Base-by-base conservation (phyloP, 2,113 vertebrate species). In the Coturnix japonica region DNA sequence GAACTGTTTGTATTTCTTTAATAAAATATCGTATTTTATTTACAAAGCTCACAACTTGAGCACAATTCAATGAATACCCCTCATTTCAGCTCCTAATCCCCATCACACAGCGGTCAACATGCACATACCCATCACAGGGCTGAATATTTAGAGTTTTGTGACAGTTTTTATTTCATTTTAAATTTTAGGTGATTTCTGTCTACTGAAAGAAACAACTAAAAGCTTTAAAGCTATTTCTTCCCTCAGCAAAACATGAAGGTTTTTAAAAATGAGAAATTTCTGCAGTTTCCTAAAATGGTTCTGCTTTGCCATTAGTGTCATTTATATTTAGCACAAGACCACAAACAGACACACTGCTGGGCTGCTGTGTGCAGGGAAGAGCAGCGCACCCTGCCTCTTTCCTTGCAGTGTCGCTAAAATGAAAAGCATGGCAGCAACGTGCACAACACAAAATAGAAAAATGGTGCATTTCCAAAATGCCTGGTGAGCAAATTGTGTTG, bases 281-380 rank as follows among this genome's bases (percentile, higher is more conserved):
- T 90, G 67, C 18, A 94, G 82, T 85, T 85, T 73, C 80, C 69
- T 71, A 87, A 90, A 92, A 92, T 71, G 79, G 56, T 56, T 95
- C 82, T 93, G 51, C 90, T 83, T 43, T 51, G 75, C 85, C 85
- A 95, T 95, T 95, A 95, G 89, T 39, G 46, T 44, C 80, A 89
- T 90, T 95, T 92, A 80, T 91, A 93, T 94, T 96, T 95, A 95
- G 89, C 86, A 79, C 78, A 91, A 89, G 89, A 85, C 92, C 95
- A 66, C 86, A 93, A 74, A 46, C 69, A 95, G 94, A 90, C 61
- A 87, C 63, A 87, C 54, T 77, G 81, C 71, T 79, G 70, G 86
- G 79, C 72, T 33, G 66, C 78, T 51, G 54, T 73, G 70, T 73
- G 70, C 46, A 87, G 74, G 63, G 84, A 87, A 60, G 16, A 91